Evolutionary conservation across 1,140 invertebrate genomes (phyloP).

Genomic region (Drosophila pseudoananassae): DNA sequence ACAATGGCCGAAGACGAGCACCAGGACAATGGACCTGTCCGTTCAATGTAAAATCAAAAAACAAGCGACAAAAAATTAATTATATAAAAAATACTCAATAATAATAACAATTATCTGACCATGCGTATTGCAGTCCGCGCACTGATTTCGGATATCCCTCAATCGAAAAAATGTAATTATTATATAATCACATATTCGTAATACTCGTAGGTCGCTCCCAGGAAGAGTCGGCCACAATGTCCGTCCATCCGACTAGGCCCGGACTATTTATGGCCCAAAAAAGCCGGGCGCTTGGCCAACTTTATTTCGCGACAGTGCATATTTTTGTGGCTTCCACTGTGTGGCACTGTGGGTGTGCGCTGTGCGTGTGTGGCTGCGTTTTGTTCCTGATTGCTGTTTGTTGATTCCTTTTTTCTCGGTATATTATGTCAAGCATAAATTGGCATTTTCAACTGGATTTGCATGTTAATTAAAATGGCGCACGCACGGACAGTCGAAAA

Average conservation of each 20-base stretch:
- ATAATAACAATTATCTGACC: constrained; percentile 64
- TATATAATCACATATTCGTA: constrained; percentile 61
- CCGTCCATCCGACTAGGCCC: background rate
- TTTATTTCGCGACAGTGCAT: constrained; percentile 19
- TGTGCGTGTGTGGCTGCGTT: constrained; percentile 2
- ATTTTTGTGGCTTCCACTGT: constrained; percentile 38
- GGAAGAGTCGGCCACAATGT: constrained; percentile 9
- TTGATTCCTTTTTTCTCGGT: constrained; percentile 49
- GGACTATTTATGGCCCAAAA: constrained; percentile 31
- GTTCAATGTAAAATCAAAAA: constrained; percentile 60
- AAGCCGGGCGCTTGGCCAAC: constrained; percentile 4
- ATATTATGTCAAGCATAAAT: constrained; percentile 82
- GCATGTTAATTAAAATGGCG: constrained; percentile 81
- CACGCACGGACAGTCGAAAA: constrained; percentile 78
- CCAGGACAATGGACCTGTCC: constrained; percentile 29
- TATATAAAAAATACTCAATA: constrained; percentile 62
- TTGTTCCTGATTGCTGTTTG: constrained; percentile 46
- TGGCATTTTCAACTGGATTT: constrained; percentile 82
- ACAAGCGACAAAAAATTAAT: constrained; percentile 59
- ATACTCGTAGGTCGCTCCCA: constrained; percentile 4
- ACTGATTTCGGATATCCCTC: constrained; percentile 60
- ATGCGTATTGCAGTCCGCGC: constrained; percentile 38
- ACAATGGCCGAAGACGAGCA: constrained; percentile 37
- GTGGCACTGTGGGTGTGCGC: background rate
- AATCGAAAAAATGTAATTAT: constrained; percentile 69